Percentiles rank a stretch among this genome's conserved stretches.
Conservation (phyloP, 2,797 vertebrate genomes). For the Discoglossus pictus region DNA sequence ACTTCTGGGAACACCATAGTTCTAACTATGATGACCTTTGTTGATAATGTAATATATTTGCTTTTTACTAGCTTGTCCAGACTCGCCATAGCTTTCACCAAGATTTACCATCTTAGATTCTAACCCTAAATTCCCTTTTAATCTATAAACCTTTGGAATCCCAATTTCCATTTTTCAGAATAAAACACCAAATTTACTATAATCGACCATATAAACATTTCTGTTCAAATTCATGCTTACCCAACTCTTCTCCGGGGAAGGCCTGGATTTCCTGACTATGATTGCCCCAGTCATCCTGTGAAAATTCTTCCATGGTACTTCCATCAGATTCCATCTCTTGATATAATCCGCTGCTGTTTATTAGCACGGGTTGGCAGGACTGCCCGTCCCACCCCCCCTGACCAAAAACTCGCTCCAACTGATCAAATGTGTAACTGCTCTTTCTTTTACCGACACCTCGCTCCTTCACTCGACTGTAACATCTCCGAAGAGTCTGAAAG, state of each 20-base stretch:
- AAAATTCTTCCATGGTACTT: constrained; percentile 96
- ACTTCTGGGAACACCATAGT: no score
- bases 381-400: constrained; percentile 98
- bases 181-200: no score
- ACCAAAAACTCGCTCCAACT: constrained; percentile 98
- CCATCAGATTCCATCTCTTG: constrained; percentile 97
- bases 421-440: constrained; percentile 98
- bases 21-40: no score
- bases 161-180: no score
- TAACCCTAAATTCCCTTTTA: no score
- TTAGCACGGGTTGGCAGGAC: constrained; percentile 94
- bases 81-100: no score
- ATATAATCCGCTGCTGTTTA: constrained; percentile 97
- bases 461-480: constrained; percentile 98
- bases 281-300: constrained; percentile 97
- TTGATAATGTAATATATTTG: no score
- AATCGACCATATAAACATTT: no score
- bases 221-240: constrained; percentile 74
- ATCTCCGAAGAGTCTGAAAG: constrained; percentile 89
- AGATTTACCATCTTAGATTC: no score
- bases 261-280: constrained; percentile 90
- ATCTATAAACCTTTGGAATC: no score
- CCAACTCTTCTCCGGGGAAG: constrained; percentile 91
- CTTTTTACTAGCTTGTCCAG: no score
- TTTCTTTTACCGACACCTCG: constrained; percentile 96